Conservation (phyloP, 2,797 vertebrate species). For the Bryconaethiops microstoma region DNA sequence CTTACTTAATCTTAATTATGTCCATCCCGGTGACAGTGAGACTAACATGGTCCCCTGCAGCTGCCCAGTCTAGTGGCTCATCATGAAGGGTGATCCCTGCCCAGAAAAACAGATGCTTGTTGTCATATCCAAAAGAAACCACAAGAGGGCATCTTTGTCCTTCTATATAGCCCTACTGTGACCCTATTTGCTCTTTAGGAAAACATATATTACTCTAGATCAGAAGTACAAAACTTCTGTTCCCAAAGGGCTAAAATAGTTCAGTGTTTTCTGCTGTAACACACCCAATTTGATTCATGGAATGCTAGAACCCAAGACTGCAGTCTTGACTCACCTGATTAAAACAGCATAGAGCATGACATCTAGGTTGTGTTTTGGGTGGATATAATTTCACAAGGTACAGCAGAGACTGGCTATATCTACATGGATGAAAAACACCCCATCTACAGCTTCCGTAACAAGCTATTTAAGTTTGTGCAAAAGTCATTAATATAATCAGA, state of each 20-base stretch:
- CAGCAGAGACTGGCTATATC: background rate
- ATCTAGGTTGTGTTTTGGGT: too few relatives aligned
- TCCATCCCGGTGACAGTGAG: conserved; percentile 98
- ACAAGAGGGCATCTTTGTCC: conserved; percentile 65
- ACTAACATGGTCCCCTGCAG: conserved; percentile 95
- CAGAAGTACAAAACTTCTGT: background rate
- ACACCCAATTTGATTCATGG: too few relatives aligned
- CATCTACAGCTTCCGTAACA: background rate
- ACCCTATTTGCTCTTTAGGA: background rate
- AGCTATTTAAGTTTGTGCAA: background rate
- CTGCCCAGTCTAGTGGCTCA: conserved; percentile 94
- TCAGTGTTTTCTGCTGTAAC: too few relatives aligned
- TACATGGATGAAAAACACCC: background rate
- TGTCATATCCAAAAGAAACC: conserved; percentile 26
- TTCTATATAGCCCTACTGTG: background rate
- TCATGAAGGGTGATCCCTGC: conserved; percentile 91
- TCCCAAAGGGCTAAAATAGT: background rate
- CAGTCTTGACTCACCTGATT: too few relatives aligned
- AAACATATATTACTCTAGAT: background rate
- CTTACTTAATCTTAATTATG: conserved; percentile 99
- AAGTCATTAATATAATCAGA: background rate
- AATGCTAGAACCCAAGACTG: too few relatives aligned
- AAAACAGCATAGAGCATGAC: too few relatives aligned
- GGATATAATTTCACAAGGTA: background rate
- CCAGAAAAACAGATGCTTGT: background rate